Conservation (phyloP, 1,140 invertebrate species). For the Drosophila baimaii region DNA sequence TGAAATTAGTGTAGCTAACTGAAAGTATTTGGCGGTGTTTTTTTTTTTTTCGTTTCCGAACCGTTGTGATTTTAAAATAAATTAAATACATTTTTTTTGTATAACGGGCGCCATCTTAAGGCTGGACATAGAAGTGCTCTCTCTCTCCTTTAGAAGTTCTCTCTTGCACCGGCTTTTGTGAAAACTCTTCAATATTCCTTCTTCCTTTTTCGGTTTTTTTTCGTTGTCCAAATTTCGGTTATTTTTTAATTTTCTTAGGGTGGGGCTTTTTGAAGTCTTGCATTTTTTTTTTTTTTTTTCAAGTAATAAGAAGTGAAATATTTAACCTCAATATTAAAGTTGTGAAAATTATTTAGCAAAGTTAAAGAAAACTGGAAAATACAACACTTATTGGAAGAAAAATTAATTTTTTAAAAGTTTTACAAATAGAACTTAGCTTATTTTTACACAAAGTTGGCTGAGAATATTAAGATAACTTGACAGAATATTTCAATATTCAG, state of each 20-base stretch:
- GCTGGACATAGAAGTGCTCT: slow-evolving; percentile 2
- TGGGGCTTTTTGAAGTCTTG: slow-evolving; percentile 4
- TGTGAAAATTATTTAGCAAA: background rate
- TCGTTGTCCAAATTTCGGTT: slow-evolving; percentile 2
- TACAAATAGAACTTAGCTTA: background rate
- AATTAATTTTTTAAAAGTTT: background rate
- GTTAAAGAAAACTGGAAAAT: background rate
- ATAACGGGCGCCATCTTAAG: slow-evolving; percentile 42
- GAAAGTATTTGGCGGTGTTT: background rate
- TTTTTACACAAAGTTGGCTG: too few species aligned
- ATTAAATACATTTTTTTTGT: background rate
- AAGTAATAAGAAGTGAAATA: background rate
- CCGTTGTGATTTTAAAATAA: background rate
- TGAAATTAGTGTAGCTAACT: slow-evolving; percentile 7
- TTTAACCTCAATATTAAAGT: background rate
- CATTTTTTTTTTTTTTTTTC: too few species aligned
- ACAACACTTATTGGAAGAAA: background rate
- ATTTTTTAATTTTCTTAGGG: slow-evolving; percentile 23
- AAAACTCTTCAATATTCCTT: slow-evolving; percentile 24
- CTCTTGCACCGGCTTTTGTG: slow-evolving; percentile 53
- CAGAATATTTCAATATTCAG: background rate
- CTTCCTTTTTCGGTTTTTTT: slow-evolving; percentile 25
- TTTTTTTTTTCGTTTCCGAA: background rate
- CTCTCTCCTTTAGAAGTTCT: slow-evolving; percentile 9
- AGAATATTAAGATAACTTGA: background rate